These are phyloP conservation scores for Junonia oenone DNA, from an alignment of 2,888 invertebrate species.

Conservation along the genomic window DNA sequence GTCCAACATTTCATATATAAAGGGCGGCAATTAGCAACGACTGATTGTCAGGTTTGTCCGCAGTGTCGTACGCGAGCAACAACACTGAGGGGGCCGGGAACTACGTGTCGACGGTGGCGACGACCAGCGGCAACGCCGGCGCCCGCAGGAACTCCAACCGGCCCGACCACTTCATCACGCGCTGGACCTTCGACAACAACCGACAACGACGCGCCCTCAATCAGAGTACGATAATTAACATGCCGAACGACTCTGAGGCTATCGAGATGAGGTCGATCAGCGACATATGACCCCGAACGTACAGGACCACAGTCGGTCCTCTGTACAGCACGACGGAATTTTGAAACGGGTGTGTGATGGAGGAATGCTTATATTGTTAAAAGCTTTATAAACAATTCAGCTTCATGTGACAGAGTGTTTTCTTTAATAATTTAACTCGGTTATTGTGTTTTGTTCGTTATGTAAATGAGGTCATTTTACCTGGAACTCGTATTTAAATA, in stretches of 20 bases:
- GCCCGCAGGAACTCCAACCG: slow-evolving; percentile 26
- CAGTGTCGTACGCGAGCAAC: slow-evolving; percentile 41
- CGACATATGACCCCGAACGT: not conserved
- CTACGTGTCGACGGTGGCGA: not conserved
- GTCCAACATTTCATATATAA: not conserved
- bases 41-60: slow-evolving; percentile 32
- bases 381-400: not conserved
- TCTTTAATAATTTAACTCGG: not conserved
- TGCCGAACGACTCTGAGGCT: slow-evolving; percentile 1
- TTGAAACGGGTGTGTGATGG: slow-evolving; percentile 5
- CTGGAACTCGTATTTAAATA: no score
- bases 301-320: not conserved
- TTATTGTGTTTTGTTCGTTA: no score
- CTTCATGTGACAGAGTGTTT: not conserved
- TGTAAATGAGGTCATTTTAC: no score
- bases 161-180: slow-evolving; percentile 38
- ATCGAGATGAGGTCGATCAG: slow-evolving; percentile 14
- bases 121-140: slow-evolving; percentile 14
- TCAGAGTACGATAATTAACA: not conserved
- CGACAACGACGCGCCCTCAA: slow-evolving; percentile 30
- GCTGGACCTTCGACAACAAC: slow-evolving; percentile 52
- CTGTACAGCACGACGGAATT: not conserved
- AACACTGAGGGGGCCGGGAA: slow-evolving; percentile 38
- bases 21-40: not conserved
- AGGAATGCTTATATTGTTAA: slow-evolving; percentile 1